phyloP scores from a whole-genome alignment of 2,113 vertebrate genomes.

The Anarhynchus alexandrinus region DNA sequence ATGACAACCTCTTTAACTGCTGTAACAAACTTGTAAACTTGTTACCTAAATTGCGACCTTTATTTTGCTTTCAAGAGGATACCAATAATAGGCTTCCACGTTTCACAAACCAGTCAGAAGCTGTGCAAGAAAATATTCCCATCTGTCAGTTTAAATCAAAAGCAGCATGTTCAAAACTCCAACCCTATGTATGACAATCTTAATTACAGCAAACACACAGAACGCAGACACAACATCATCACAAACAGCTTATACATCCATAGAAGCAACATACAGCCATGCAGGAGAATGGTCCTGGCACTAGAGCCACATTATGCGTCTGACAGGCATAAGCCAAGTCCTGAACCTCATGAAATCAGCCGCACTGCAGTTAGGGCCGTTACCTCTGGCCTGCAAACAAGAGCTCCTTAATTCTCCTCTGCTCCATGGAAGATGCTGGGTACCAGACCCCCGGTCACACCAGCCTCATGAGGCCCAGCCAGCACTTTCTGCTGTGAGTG shows the following conservation, averaged over 20 bases:
- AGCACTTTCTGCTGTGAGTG: neutral
- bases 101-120: neutral
- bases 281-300: neutral
- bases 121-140: neutral
- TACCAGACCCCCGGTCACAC: neutral
- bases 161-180: neutral
- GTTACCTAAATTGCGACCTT: neutral
- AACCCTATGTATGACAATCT: neutral
- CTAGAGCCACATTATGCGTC: too few species aligned
- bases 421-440: fast-evolving
- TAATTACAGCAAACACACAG: neutral
- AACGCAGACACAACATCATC: neutral
- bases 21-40: neutral
- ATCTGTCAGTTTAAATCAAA: neutral
- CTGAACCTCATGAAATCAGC: fast-evolving
- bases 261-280: fast-evolving
- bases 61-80: neutral
- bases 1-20: neutral
- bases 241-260: neutral
- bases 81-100: fast-evolving
- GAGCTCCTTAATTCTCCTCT: neutral
- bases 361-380: neutral
- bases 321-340: neutral
- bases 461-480: neutral
- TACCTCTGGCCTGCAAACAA: neutral